Base-by-base conservation (phyloP, 2,113 vertebrate genomes). In the Dasyprocta punctata region DNA sequence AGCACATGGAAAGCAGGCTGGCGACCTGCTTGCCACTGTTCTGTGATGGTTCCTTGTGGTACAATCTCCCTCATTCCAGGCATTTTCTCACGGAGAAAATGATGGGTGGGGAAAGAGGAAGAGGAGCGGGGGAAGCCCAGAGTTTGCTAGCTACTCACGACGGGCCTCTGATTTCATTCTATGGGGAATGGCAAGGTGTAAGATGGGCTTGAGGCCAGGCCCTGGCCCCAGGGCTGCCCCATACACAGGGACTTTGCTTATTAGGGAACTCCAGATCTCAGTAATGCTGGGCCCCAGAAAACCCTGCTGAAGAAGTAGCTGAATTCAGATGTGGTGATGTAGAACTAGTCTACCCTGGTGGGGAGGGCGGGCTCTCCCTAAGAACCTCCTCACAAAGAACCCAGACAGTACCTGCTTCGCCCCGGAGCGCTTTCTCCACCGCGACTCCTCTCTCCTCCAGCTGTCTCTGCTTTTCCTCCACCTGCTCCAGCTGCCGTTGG, bases 391-490 rank as follows among this genome's bases (percentile, higher is more conserved):
- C 49, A 20, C 7, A 38, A 49, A 71, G 65, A 78, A 65, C 20
- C 20, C 61, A 1, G 94, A 28, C 49, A 56, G 97, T 99, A 99
- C 99, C 99, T 99, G 99, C 99, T 99, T 99, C 99, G 86, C 99
- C 99, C 38, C 99, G 99, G 58, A 99, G 98, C 0, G 99, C 99
- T 97, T 99, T 99, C 98, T 99, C 99, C 98, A 99, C 99, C 0
- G 99, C 99, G 0, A 99, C 99, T 0, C 99, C 99, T 54, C 99
- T 98, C 97, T 99, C 99, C 91, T 99, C 99, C 1, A 99, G 98
- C 96, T 99, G 99, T 94, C 99, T 98, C 99, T 99, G 99, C 97
- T 99, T 99, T 98, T 99, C 99, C 97, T 99, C 99, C 98, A 99
- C 99, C 98, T 99, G 99, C 96, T 99, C 99, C 98, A 99, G 97